Percentiles rank a stretch among this genome's conserved stretches.
phyloP scores from a whole-genome alignment of 2,888 invertebrate species.

The Alcis repandata region DNA sequence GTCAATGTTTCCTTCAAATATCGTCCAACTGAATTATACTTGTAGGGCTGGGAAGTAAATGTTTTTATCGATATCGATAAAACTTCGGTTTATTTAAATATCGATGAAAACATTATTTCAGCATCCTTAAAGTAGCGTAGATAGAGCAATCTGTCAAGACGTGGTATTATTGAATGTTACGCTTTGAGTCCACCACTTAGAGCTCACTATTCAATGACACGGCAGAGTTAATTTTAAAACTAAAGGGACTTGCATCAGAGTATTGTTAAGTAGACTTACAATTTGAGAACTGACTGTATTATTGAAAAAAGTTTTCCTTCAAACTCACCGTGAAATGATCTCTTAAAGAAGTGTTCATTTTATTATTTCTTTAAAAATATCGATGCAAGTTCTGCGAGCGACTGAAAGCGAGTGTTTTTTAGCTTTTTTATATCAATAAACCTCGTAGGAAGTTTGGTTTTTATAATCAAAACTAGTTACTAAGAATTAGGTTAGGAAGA shows the following conservation, averaged over 20 bases:
- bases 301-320: conserved; percentile 39
- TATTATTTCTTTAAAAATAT: conserved; percentile 41
- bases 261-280: conserved; percentile 33
- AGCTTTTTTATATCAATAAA: conserved; percentile 68
- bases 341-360: conserved; percentile 64
- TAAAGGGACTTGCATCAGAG: conserved; percentile 49
- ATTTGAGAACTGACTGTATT: conserved; percentile 30
- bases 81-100: background rate
- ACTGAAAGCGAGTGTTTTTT: conserved; percentile 69
- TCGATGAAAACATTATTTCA: conserved; percentile 30
- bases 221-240: conserved; percentile 31
- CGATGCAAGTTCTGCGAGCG: conserved; percentile 66
- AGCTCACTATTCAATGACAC: conserved; percentile 39
- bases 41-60: conserved; percentile 29
- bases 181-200: conserved; percentile 29
- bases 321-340: conserved; percentile 56
- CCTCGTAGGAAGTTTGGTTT: conserved; percentile 45
- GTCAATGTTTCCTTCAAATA: conserved; percentile 38
- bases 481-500: conserved; percentile 46
- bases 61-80: conserved; percentile 42
- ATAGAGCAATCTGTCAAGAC: conserved; percentile 43
- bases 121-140: conserved; percentile 27
- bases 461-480: conserved; percentile 42
- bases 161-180: conserved; percentile 39
- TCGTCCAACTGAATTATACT: conserved; percentile 39